Evolutionary conservation across 2,888 invertebrate genomes (phyloP), one percentile per base, ranked within the genome.

Genomic region (Seladonia tumulorum): DNA sequence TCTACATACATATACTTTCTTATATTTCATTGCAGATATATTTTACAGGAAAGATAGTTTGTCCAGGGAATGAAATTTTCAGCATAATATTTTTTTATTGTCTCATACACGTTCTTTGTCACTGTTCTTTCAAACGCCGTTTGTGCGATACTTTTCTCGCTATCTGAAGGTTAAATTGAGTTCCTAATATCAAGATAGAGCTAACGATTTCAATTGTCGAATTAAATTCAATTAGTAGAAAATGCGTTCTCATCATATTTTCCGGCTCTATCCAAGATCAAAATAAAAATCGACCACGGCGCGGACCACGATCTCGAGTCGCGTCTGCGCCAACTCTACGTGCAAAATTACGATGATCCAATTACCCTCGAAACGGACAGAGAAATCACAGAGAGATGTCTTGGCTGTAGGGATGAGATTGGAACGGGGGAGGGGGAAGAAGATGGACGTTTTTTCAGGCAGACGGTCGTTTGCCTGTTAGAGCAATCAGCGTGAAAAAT

Each of bases 321-420:
- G n/a, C 45, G 29, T n/a, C 22, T 5, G 7, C 5, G 0, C 14
- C 42, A 16, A 39, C 35, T 22, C 35, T 66, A 14, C 3, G 81
- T 76, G 79, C 35, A 77, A 66, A 84, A 82, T 83, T 82, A 81
- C 76, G 84, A 68, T 81, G 82, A 87, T 87, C 86, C 86, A 87
- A 85, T 89, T 89, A 87, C 85, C 73, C n/a, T 70, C 47, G 74
- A 45, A 77, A 75, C 53, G 78, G 49, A 78, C 47, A 35, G 35
- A 35, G 5, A 35, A 35, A 35, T 35, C 35, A 35, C 35, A 35
- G 66, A 83, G 72, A 72, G 79, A 66, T 82, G 75, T 85, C 72
- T 73, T 25, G n/a, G 68, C 14, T 35, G 63, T 7, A 10, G 18
- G 39, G 68, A 22, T 2, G 63, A 35, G 22, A 8, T 22, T 68